These are phyloP conservation scores for Therioaphis trifolii DNA, from an alignment of 2,888 invertebrate species.

Conservation along the genomic window DNA sequence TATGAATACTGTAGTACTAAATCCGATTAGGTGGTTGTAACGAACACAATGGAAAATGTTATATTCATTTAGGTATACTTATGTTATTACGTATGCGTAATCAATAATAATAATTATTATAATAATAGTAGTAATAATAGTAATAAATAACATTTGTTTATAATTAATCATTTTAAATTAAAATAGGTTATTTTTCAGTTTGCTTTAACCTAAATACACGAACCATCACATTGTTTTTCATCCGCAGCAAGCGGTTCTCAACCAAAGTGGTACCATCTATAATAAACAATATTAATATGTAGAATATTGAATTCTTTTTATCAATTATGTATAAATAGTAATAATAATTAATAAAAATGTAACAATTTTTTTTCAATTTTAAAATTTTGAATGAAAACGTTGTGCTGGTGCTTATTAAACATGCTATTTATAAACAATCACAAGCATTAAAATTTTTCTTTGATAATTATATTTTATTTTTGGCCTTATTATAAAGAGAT, in stretches of 20 bases:
- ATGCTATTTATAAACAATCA: slow-evolving; percentile 41
- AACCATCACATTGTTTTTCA: slow-evolving; percentile 58
- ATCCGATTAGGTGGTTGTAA: slow-evolving; percentile 49
- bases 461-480: slow-evolving; percentile 39
- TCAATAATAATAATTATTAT: slow-evolving; percentile 53
- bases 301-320: slow-evolving; percentile 42
- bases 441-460: slow-evolving; percentile 27
- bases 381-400: slow-evolving; percentile 35
- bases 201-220: slow-evolving; percentile 57
- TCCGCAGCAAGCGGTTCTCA: slow-evolving; percentile 61
- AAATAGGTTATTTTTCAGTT: slow-evolving; percentile 44
- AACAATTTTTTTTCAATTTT: slow-evolving; percentile 37
- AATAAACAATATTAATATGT: slow-evolving; percentile 56
- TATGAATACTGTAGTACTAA: slow-evolving; percentile 58
- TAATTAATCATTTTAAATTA: slow-evolving; percentile 48
- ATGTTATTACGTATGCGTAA: slow-evolving; percentile 50
- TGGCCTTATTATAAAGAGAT: slow-evolving; percentile 54
- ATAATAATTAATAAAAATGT: slow-evolving; percentile 28
- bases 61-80: slow-evolving; percentile 45
- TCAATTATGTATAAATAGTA: slow-evolving; percentile 25
- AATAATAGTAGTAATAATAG: slow-evolving; percentile 45
- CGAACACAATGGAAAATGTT: slow-evolving; percentile 59
- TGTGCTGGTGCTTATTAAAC: slow-evolving; percentile 50
- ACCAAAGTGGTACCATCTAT: slow-evolving; percentile 54
- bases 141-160: slow-evolving; percentile 59